Conservation (phyloP, 2,888 invertebrate species). For the Orchestes rusci region DNA sequence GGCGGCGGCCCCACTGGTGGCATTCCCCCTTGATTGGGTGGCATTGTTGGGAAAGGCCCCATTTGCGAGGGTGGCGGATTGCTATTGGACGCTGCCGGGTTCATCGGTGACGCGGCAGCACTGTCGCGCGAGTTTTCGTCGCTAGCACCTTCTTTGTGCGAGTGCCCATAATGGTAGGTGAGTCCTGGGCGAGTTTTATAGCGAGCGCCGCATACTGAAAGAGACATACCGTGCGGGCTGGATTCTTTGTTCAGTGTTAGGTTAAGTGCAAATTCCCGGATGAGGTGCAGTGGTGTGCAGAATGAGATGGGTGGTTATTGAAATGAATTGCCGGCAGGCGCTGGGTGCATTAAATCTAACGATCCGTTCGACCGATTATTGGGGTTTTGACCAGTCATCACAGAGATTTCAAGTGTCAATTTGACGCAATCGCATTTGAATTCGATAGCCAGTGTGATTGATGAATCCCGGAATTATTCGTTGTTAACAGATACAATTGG, state of each 20-base stretch:
- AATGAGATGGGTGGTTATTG: too few relatives aligned
- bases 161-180: constrained; percentile 92
- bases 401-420: too few relatives aligned
- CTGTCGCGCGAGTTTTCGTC: constrained; percentile 46
- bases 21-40: constrained; percentile 11
- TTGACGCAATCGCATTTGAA: too few relatives aligned
- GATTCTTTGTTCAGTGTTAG: too few relatives aligned
- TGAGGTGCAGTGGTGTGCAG: constrained; percentile 7
- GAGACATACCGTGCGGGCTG: constrained; percentile 18
- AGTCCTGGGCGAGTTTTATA: constrained; percentile 95
- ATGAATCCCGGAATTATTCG: too few relatives aligned
- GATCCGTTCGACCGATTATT: too few relatives aligned
- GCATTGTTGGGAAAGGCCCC: constrained; percentile 27
- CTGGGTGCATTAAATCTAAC: neutral
- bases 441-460: too few relatives aligned
- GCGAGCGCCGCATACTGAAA: constrained; percentile 87
- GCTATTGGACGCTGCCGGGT: constrained; percentile 38
- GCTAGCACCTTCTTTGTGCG: constrained; percentile 61
- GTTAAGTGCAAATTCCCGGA: too few relatives aligned
- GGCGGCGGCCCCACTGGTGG: constrained; percentile 1
- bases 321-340: neutral
- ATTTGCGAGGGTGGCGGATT: constrained; percentile 33
- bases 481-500: too few relatives aligned
- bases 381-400: too few relatives aligned
- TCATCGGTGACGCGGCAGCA: constrained; percentile 39